Evolutionary conservation across 2,888 invertebrate genomes (phyloP).

Genomic region (Agrilus cyanescens): DNA sequence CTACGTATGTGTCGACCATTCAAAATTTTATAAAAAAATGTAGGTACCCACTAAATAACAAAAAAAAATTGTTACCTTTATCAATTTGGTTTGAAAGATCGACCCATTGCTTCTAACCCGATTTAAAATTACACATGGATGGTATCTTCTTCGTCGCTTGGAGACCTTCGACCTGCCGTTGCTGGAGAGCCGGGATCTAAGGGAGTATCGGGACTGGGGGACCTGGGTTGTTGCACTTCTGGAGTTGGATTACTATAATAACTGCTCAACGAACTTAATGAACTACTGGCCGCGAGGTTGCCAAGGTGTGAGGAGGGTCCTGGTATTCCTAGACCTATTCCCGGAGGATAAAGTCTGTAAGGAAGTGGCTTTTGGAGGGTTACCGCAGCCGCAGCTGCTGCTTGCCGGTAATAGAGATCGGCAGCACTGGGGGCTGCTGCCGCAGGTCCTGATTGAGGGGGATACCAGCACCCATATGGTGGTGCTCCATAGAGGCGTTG

Average conservation of each 20-base stretch:
- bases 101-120: constrained; percentile 8
- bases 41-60: no score
- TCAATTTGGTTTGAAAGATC: not conserved
- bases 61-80: no score
- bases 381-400: constrained; percentile 61
- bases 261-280: constrained; percentile 43
- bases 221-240: constrained; percentile 39
- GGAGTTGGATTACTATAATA: constrained; percentile 44
- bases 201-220: constrained; percentile 41
- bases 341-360: constrained; percentile 53
- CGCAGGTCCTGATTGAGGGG: constrained; percentile 43
- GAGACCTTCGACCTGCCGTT: constrained; percentile 32
- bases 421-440: constrained; percentile 54
- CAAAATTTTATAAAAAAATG: no score
- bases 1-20: not conserved
- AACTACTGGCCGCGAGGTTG: constrained; percentile 56
- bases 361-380: constrained; percentile 82
- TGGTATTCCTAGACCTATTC: constrained; percentile 48
- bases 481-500: constrained; percentile 80
- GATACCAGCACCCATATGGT: constrained; percentile 55
- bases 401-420: constrained; percentile 73
- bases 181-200: constrained; percentile 51
- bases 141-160: constrained; percentile 50
- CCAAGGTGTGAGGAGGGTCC: constrained; percentile 58
- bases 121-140: constrained; percentile 43